These are phyloP conservation scores for Pachyrhynchus sulphureomaculatus DNA, from an alignment of 1,140 invertebrate species.

Conservation along the genomic window DNA sequence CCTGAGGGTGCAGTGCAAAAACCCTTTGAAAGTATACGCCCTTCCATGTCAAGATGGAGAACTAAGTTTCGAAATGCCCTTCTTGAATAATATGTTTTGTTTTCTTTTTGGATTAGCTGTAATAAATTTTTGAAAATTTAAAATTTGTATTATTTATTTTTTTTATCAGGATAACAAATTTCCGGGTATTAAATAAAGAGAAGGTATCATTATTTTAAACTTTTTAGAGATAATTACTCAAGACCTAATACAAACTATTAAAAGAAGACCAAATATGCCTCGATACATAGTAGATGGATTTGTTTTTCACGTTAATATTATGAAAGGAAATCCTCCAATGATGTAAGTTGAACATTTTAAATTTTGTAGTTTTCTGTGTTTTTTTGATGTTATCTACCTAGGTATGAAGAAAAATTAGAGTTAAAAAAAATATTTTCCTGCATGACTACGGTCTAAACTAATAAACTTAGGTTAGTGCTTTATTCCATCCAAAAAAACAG, in stretches of 20 bases:
- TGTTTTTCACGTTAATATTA: slow-evolving; percentile 48
- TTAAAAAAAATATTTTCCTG: too few relatives aligned
- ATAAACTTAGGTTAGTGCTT: too few relatives aligned
- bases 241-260: slow-evolving; percentile 32
- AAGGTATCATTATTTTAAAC: not conserved
- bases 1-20: slow-evolving; percentile 9
- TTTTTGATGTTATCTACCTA: too few relatives aligned
- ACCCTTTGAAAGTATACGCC: slow-evolving; percentile 14
- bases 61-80: not conserved
- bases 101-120: too few relatives aligned
- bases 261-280: slow-evolving; percentile 45
- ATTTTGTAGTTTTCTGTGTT: too few relatives aligned
- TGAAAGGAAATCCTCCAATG: slow-evolving; percentile 46
- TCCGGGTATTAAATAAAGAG: too few relatives aligned
- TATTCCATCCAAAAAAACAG: too few relatives aligned
- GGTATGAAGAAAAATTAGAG: too few relatives aligned
- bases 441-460: too few relatives aligned
- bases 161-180: too few relatives aligned
- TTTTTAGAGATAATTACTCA: slow-evolving; percentile 28
- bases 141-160: too few relatives aligned
- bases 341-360: slow-evolving; percentile 42
- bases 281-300: slow-evolving; percentile 48
- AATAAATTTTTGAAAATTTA: too few relatives aligned
- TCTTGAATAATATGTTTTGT: not conserved
- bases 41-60: slow-evolving; percentile 15